Evolutionary conservation across 2,888 invertebrate species (phyloP).

Genomic region (Athetis lepigone): DNA sequence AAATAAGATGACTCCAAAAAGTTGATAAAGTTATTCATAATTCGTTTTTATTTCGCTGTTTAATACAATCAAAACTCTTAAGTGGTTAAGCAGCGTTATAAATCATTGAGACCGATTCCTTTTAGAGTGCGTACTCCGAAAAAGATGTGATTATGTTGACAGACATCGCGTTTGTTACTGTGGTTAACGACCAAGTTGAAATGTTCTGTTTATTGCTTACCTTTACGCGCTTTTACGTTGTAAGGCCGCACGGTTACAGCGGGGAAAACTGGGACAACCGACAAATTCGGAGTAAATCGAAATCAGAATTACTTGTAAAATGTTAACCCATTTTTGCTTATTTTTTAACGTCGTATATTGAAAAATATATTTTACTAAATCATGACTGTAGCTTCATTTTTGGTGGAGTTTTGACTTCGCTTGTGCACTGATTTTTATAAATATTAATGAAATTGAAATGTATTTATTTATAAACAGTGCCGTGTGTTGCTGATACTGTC

Average conservation of each 20-base stretch:
- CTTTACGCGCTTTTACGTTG: slow-evolving; percentile 47
- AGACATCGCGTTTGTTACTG: slow-evolving; percentile 56
- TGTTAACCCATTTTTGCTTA: slow-evolving; percentile 34
- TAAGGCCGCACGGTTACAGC: slow-evolving; percentile 36
- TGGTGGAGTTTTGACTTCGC: neutral
- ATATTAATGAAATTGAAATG: slow-evolving; percentile 15
- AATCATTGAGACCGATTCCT: slow-evolving; percentile 52
- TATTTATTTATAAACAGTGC: neutral
- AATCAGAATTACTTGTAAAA: slow-evolving; percentile 38
- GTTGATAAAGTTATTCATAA: slow-evolving; percentile 32
- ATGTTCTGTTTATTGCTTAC: slow-evolving; percentile 61
- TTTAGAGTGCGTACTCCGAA: slow-evolving; percentile 43
- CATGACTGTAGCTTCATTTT: slow-evolving; percentile 17
- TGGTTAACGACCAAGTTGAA: slow-evolving; percentile 58
- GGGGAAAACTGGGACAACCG: slow-evolving; percentile 49
- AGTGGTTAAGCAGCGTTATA: slow-evolving; percentile 44
- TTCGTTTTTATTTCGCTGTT: slow-evolving; percentile 34
- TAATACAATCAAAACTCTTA: slow-evolving; percentile 46
- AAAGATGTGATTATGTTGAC: slow-evolving; percentile 62
- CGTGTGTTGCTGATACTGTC: neutral
- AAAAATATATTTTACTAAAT: slow-evolving; percentile 31
- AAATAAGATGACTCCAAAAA: slow-evolving; percentile 33
- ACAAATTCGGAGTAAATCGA: slow-evolving; percentile 29
- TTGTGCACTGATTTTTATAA: neutral
- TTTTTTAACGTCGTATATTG: slow-evolving; percentile 33